phyloP scores from a whole-genome alignment of 2,797 vertebrate genomes.

The Karalla daura region DNA sequence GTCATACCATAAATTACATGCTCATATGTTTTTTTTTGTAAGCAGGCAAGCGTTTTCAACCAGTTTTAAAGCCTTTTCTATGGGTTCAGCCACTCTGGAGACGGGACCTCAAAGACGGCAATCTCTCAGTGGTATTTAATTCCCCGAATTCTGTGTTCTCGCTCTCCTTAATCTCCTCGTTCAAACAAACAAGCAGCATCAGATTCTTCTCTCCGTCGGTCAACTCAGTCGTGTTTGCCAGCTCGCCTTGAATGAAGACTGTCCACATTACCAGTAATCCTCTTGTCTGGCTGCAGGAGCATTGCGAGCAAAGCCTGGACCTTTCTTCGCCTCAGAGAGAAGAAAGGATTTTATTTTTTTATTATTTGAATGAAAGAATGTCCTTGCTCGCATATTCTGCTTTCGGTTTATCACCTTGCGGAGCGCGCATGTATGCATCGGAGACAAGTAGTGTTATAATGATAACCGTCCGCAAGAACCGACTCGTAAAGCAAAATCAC shows the following conservation, averaged over 20 bases:
- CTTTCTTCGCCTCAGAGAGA: slow-evolving; percentile 85
- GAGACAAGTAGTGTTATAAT: slow-evolving; percentile 20
- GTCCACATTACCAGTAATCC: slow-evolving; percentile 92
- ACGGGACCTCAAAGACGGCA: slow-evolving; percentile 46
- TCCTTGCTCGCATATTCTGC: slow-evolving; percentile 37
- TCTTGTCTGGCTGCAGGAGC: slow-evolving; percentile 90
- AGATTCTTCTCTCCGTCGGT: slow-evolving; percentile 87
- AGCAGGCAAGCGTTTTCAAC: slow-evolving; percentile 11
- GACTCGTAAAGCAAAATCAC: slow-evolving; percentile 27
- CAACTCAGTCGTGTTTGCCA: slow-evolving; percentile 88
- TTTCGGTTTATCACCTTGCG: slow-evolving; percentile 39
- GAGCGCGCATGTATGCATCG: slow-evolving; percentile 12
- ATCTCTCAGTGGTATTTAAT: slow-evolving; percentile 87
- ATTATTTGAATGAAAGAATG: slow-evolving; percentile 78
- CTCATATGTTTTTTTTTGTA: slow-evolving; percentile 7
- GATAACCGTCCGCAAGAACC: slow-evolving; percentile 30
- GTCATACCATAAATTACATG: slow-evolving; percentile 25
- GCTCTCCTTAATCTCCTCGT: slow-evolving; percentile 90
- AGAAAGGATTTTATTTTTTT: slow-evolving; percentile 21
- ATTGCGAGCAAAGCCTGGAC: slow-evolving; percentile 91
- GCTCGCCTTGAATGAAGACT: slow-evolving; percentile 90
- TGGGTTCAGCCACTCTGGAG: slow-evolving; percentile 28
- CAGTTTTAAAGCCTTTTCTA: slow-evolving; percentile 46
- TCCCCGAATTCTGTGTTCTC: slow-evolving; percentile 87
- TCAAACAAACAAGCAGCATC: slow-evolving; percentile 95